A percentile compares a stretch with the other conserved stretches of the same genome.
Conservation (phyloP, 2,888 invertebrate species). For the Leucophenga maculata region DNA sequence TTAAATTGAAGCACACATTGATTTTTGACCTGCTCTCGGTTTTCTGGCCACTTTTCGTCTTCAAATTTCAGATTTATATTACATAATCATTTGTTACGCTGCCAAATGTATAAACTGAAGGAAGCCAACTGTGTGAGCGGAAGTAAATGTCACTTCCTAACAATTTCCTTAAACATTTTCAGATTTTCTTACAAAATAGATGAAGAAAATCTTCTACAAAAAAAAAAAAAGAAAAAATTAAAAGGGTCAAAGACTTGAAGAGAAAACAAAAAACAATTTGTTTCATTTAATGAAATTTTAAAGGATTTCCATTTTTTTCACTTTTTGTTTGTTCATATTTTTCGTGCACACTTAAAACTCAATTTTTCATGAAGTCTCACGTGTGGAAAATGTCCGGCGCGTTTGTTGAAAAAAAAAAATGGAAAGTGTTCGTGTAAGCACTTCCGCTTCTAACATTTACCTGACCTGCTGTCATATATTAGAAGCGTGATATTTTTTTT, state of each 20-base stretch:
- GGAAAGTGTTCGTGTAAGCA: conserved; percentile 41
- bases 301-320: conserved; percentile 37
- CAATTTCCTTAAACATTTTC: background rate
- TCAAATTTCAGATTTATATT: too few relatives aligned
- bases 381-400: conserved; percentile 24
- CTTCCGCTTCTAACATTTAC: conserved; percentile 46
- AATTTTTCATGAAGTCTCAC: conserved; percentile 27
- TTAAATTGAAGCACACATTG: too few relatives aligned
- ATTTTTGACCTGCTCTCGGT: too few relatives aligned
- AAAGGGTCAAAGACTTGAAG: background rate
- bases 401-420: background rate
- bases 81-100: too few relatives aligned
- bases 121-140: background rate
- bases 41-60: too few relatives aligned
- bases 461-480: conserved; percentile 12
- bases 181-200: background rate
- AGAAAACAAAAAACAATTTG: conserved; percentile 41
- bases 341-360: conserved; percentile 39
- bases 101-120: too few relatives aligned
- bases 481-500: background rate
- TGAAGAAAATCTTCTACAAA: background rate
- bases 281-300: conserved; percentile 33
- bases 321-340: background rate
- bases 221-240: background rate
- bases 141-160: conserved; percentile 7